Conservation (phyloP, 2,888 invertebrate species). For the Lepidocyrtinus sp. region DNA sequence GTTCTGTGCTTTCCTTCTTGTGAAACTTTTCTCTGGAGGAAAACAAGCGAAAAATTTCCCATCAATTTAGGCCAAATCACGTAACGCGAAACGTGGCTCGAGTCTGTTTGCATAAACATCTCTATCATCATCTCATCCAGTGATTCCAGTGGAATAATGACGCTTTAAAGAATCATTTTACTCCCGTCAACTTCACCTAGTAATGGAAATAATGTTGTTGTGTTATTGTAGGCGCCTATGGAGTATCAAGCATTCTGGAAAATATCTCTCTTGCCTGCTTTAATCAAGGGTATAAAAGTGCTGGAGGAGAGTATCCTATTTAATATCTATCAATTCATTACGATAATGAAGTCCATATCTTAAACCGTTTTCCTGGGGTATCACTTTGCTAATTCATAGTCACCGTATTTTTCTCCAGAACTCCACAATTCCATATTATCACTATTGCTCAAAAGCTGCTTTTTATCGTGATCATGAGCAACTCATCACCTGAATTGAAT, state of each 20-base stretch:
- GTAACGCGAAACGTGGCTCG: not conserved
- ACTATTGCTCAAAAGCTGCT: not conserved
- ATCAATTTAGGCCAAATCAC: not conserved
- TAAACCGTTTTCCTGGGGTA: not conserved
- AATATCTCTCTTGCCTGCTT: too few relatives aligned
- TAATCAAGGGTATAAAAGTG: too few relatives aligned
- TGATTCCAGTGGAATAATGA: too few relatives aligned
- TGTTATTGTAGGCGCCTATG: too few relatives aligned
- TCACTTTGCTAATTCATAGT: not conserved
- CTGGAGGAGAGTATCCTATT: not conserved
- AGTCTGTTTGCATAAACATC: not conserved
- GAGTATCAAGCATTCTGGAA: too few relatives aligned
- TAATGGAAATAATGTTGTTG: too few relatives aligned
- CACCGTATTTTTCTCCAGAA: not conserved
- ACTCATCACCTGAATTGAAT: too few relatives aligned
- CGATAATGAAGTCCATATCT: slow-evolving; percentile 7
- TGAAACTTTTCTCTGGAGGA: slow-evolving; percentile 3
- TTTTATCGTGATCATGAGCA: too few relatives aligned
- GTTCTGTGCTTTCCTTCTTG: not conserved
- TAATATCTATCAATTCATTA: slow-evolving; percentile 17
- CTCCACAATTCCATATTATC: not conserved
- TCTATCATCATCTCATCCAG: not conserved
- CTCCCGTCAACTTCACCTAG: too few relatives aligned
- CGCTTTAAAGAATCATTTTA: too few relatives aligned
- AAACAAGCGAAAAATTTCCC: not conserved